Conservation (phyloP, 2,888 invertebrate species). For the Polymixis lichenea region DNA sequence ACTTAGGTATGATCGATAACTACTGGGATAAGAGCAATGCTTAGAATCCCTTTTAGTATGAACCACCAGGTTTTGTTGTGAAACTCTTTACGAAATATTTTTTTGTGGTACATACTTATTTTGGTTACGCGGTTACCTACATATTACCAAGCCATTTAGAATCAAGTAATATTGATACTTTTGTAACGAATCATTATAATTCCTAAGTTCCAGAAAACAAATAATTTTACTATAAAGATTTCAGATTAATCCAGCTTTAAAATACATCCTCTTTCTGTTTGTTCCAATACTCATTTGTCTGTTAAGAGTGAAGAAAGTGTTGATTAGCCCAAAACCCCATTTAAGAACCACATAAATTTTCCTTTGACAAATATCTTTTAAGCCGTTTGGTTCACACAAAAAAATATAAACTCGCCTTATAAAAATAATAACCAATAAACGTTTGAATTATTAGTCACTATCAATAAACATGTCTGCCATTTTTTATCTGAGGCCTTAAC, state of each 20-base stretch:
- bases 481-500: slow-evolving; percentile 37
- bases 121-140: too few species aligned
- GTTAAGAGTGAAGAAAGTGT: neutral
- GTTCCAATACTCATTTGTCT: neutral
- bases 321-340: slow-evolving; percentile 8
- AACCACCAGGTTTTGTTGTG: neutral
- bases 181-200: neutral
- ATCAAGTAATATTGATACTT: neutral
- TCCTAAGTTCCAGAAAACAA: neutral
- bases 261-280: neutral
- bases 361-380: slow-evolving; percentile 6
- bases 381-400: slow-evolving; percentile 23
- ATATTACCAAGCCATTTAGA: too few species aligned
- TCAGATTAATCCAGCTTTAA: neutral
- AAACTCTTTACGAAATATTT: neutral
- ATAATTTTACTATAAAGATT: neutral
- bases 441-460: slow-evolving; percentile 35
- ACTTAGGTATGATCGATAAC: slow-evolving; percentile 41
- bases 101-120: neutral
- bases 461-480: slow-evolving; percentile 47
- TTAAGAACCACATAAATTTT: neutral
- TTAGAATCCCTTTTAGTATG: neutral
- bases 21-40: neutral
- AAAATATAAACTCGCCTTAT: slow-evolving; percentile 3
- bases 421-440: slow-evolving; percentile 38